Base-by-base conservation (phyloP, 2,888 invertebrate species). In the Dryadula phaetusa region DNA sequence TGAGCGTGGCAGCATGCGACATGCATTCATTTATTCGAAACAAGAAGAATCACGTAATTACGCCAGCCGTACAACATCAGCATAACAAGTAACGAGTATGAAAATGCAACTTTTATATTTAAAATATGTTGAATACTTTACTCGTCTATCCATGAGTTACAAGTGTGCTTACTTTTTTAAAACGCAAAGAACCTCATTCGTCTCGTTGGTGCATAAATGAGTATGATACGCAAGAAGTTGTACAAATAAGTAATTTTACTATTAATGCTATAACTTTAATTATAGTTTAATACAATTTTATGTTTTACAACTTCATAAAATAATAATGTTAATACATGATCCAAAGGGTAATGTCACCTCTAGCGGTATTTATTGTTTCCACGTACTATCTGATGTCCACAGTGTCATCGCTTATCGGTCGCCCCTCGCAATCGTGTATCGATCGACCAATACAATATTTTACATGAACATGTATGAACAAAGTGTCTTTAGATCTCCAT, bases 401-500 rank as follows among this genome's bases (percentile, higher is more conserved):
- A 16, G 20, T 69, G 76, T 77, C 76, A 74, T 66, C 64, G 72
- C 75, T 77, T 82, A 82, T 82, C 82, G 74, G 72, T 77, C 72
- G 74, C 75, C 82, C 73, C 72, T 76, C 72, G 74, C 76, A 74
- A 76, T 79, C 75, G 70, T 74, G 40, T 44, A 53, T 46, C 67
- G 62, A 72, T 72, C 78, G 79, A 81, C 80, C 80, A 78, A 80
- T 81, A 79, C 69, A 60, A 8, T 44, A 56, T 37, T 22, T 37
- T 18, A 44, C 25, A 42, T 4, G 12, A 12, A 44, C 22, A 56
- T 8, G 14, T 37, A 47, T 8, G 14, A 54, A 47, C 6, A 7
- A 22, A 1, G 2, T 47, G 22, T 7, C 6, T 34, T 34, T 34
- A 8, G 14, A n/a, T 49, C 2, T 49, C 22, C 6, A 25, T 0